phyloP scores from a whole-genome alignment of 2,888 invertebrate species.

The Hydroisotoma schaefferi region DNA sequence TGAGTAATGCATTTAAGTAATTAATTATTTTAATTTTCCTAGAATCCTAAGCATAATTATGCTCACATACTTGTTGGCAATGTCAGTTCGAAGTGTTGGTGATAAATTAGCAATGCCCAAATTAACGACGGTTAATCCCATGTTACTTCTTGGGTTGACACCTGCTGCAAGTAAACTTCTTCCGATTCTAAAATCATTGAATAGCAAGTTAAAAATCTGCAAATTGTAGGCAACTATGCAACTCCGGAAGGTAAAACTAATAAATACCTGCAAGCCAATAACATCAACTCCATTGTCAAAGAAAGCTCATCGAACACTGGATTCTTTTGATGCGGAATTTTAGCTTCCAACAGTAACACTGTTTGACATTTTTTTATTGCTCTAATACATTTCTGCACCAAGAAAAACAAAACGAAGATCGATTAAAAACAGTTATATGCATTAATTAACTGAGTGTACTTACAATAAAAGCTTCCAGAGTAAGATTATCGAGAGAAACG shows the following conservation, averaged over 20 bases:
- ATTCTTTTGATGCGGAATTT: constrained; percentile 51
- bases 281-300: constrained; percentile 61
- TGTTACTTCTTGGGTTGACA: constrained; percentile 58
- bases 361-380: constrained; percentile 59
- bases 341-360: constrained; percentile 52
- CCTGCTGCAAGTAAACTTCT: constrained; percentile 59
- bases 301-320: constrained; percentile 58
- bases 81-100: constrained; percentile 62
- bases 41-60: no score
- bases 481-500: constrained; percentile 59
- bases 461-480: constrained; percentile 60
- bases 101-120: constrained; percentile 62
- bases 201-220: neutral
- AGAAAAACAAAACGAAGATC: neutral
- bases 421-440: neutral
- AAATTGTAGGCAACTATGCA: neutral
- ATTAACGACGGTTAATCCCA: constrained; percentile 60
- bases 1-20: no score
- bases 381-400: constrained; percentile 57
- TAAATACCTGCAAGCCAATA: constrained; percentile 57
- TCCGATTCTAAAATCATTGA: constrained; percentile 55
- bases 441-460: constrained; percentile 37
- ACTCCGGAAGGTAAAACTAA: no score
- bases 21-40: no score
- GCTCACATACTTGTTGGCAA: constrained; percentile 64